Conservation (phyloP, 2,113 vertebrate genomes). For the Stictonetta naevosa region DNA sequence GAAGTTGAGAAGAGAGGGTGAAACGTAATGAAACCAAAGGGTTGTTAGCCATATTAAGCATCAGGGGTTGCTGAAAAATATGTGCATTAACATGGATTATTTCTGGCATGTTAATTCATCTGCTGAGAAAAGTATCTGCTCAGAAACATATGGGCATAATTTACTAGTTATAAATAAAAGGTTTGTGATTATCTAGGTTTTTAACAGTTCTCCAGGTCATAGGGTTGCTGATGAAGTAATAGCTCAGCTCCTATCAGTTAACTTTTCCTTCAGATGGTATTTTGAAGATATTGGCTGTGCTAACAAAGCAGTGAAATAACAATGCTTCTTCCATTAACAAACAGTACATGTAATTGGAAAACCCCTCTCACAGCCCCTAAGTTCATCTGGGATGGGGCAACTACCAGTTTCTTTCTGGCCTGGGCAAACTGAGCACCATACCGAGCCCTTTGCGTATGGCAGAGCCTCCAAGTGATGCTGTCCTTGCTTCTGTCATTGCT, state of each 20-base stretch:
- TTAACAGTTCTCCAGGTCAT: not conserved
- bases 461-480: fast-evolving
- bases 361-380: no score
- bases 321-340: not conserved
- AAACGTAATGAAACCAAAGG: not conserved
- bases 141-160: not conserved
- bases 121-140: not conserved
- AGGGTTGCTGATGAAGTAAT: not conserved
- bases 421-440: fast-evolving
- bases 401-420: fast-evolving
- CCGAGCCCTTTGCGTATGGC: fast-evolving
- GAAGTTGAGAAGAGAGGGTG: not conserved
- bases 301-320: not conserved
- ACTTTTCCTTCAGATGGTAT: not conserved
- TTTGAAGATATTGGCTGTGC: not conserved
- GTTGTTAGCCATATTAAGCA: not conserved
- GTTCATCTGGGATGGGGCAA: fast-evolving
- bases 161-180: not conserved
- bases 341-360: not conserved
- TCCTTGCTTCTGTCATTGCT: not conserved
- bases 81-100: not conserved
- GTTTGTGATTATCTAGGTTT: not conserved
- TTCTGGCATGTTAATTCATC: not conserved
- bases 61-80: not conserved
- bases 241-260: not conserved